Evolutionary conservation across 2,113 vertebrate genomes (phyloP).

Genomic region (Cygnus buccinator): DNA sequence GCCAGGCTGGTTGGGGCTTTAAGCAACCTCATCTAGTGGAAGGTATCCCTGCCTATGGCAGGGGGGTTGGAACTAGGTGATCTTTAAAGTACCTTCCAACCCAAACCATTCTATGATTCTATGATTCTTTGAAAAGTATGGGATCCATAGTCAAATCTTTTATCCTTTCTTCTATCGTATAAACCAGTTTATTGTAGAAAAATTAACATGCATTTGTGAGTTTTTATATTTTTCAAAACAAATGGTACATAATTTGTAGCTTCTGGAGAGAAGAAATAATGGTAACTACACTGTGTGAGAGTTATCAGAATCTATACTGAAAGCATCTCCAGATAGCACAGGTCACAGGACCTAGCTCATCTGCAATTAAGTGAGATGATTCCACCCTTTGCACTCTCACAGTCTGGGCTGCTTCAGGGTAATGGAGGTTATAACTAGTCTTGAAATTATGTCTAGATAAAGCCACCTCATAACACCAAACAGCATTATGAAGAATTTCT

Average conservation of each 20-base stretch:
- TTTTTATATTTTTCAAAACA: not conserved
- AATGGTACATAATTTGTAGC: not conserved
- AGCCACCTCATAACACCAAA: not conserved
- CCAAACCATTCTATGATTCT: no score
- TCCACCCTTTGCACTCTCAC: not conserved
- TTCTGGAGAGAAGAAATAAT: not conserved
- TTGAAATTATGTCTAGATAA: not conserved
- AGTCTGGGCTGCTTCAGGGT: not conserved
- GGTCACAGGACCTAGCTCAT: not conserved
- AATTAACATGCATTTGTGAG: not conserved
- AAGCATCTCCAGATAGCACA: not conserved
- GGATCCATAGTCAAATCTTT: not conserved
- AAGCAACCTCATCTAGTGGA: no score
- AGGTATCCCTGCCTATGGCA: no score
- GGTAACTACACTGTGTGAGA: not conserved
- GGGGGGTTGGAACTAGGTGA: no score
- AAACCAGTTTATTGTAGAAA: not conserved
- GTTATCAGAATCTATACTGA: not conserved
- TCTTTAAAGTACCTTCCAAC: no score
- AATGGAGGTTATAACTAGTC: not conserved
- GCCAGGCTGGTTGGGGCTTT: no score
- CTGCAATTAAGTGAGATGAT: not conserved
- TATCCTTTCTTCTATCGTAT: not conserved
- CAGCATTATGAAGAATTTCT: not conserved
- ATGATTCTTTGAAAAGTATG: not conserved